Percentiles rank a stretch among this genome's conserved stretches.
Conservation (phyloP, 2,797 vertebrate genomes). For the Etheostoma perlongum region DNA sequence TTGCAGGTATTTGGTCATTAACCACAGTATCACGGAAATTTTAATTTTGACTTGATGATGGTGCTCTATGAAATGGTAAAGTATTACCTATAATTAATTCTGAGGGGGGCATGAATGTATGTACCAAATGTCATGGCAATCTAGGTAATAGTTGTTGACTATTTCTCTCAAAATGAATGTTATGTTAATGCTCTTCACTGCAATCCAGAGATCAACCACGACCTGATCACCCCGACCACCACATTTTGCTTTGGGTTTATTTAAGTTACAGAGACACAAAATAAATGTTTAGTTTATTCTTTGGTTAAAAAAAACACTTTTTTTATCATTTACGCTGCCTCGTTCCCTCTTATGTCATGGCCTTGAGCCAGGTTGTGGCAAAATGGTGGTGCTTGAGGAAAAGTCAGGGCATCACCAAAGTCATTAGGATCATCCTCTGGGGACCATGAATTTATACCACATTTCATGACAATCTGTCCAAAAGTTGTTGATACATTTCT, state of each 20-base stretch:
- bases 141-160: background rate
- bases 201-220: no score
- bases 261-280: no score
- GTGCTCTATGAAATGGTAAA: background rate
- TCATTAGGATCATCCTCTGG: background rate
- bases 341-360: no score
- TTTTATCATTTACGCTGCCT: no score
- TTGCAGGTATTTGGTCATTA: background rate
- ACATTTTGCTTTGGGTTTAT: no score
- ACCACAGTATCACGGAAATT: background rate
- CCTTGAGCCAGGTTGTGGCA: no score
- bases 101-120: background rate
- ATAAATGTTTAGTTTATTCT: no score
- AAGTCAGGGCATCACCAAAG: background rate
- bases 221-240: no score
- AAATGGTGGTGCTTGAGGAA: background rate
- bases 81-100: background rate
- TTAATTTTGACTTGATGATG: background rate
- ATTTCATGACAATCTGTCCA: background rate
- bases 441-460: background rate
- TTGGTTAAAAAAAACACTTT: no score
- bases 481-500: background rate
- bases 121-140: background rate
- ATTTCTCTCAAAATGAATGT: background rate
- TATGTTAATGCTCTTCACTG: no score